These are phyloP conservation scores for Theristus sp. DNA, from an alignment of 2,888 invertebrate species.

Conservation along the genomic window DNA sequence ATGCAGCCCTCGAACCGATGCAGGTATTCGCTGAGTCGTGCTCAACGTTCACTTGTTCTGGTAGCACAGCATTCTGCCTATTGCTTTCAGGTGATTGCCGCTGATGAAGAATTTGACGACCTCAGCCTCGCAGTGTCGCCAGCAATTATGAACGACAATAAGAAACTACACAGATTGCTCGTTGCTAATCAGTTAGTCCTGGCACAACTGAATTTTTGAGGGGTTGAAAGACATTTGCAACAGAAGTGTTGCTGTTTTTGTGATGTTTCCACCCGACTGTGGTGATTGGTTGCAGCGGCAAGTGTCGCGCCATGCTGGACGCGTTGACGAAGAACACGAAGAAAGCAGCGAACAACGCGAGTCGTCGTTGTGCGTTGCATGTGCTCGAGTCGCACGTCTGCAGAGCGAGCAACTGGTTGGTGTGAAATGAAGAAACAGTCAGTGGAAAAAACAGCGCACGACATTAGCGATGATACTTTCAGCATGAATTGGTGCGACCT, in stretches of 20 bases:
- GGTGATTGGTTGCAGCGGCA: constrained; percentile 23
- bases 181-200: constrained; percentile 61
- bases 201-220: no score
- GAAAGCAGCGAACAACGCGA: constrained; percentile 67
- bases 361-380: constrained; percentile 59
- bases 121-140: constrained; percentile 45
- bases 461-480: no score
- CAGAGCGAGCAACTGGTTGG: constrained; percentile 39
- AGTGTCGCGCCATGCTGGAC: constrained; percentile 23
- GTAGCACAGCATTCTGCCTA: no score
- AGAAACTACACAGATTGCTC: constrained; percentile 59
- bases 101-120: neutral
- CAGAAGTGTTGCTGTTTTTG: no score
- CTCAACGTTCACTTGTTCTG: no score
- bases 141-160: constrained; percentile 57
- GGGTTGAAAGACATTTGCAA: no score
- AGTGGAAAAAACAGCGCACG: no score
- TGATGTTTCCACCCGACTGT: no score
- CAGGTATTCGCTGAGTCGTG: constrained; percentile 54
- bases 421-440: no score
- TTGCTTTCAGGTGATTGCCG: no score
- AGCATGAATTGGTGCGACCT: constrained; percentile 30
- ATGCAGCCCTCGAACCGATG: constrained; percentile 69
- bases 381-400: constrained; percentile 53
- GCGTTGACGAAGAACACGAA: constrained; percentile 32